A percentile compares a stretch with the other conserved stretches of the same genome.
phyloP scores from a whole-genome alignment of 2,797 vertebrate genomes.

The Siniperca obscura region DNA sequence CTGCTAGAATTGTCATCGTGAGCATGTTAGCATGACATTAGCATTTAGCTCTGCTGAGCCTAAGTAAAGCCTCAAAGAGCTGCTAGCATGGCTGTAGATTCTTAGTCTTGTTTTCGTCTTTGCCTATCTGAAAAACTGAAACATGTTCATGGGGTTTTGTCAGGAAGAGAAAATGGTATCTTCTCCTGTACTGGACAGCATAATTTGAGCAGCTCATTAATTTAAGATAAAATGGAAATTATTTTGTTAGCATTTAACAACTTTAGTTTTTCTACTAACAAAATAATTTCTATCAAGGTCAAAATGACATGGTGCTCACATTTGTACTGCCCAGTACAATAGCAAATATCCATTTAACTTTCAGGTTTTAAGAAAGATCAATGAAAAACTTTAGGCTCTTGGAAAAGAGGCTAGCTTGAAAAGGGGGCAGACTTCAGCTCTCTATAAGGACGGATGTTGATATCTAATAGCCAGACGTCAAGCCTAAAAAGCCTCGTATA shows the following conservation, averaged over 20 bases:
- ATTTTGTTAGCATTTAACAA: neutral
- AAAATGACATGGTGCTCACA: neutral
- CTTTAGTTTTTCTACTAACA: neutral
- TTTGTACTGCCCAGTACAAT: neutral
- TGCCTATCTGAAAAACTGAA: no score
- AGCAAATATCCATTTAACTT: neutral
- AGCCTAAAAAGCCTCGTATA: neutral
- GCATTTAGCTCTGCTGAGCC: no score
- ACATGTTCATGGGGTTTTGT: no score
- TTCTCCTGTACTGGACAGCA: no score
- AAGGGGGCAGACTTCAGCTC: neutral
- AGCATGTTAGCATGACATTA: no score
- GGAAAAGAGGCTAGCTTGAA: neutral
- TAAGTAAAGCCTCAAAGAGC: no score
- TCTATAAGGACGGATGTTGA: neutral
- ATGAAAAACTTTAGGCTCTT: neutral
- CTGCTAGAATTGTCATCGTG: no score
- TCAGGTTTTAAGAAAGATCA: neutral
- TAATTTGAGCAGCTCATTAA: no score
- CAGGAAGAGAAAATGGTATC: no score
- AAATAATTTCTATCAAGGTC: neutral
- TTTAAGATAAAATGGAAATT: no score
- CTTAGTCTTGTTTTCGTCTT: no score
- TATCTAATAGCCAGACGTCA: neutral
- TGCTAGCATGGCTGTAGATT: no score